Evolutionary conservation across 2,888 invertebrate species (phyloP).

Genomic region (Trichogramma dendrolimi): DNA sequence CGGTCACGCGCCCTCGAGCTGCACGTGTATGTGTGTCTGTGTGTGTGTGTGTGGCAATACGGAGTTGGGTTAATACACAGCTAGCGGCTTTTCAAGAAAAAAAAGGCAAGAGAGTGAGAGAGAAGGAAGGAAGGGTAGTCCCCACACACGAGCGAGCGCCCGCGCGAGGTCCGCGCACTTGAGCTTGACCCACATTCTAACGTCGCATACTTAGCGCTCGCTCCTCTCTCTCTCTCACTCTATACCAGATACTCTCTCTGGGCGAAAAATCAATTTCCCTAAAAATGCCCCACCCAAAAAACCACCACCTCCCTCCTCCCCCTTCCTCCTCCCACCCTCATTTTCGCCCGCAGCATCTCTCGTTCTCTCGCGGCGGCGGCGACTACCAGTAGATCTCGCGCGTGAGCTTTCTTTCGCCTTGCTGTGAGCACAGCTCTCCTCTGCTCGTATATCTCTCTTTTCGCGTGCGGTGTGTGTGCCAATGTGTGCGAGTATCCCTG

Average conservation of each 20-base stretch:
- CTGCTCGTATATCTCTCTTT: slow-evolving; percentile 1
- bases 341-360: too few species aligned
- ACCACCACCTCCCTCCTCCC: neutral
- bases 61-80: neutral
- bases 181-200: slow-evolving; percentile 28
- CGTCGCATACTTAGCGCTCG: neutral
- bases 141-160: too few species aligned
- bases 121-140: neutral
- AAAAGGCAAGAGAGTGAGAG: neutral
- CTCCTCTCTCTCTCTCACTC: neutral
- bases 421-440: neutral
- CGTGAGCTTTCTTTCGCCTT: neutral
- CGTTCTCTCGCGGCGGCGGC: too few species aligned
- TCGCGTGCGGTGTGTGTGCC: neutral
- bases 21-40: too few species aligned
- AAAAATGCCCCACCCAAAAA: slow-evolving; percentile 19
- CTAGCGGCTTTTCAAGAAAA: neutral
- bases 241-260: too few species aligned
- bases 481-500: neutral
- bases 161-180: slow-evolving; percentile 6
- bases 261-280: slow-evolving; percentile 27
- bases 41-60: too few species aligned
- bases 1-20: too few species aligned
- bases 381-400: neutral
- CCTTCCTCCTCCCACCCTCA: neutral